Evolutionary conservation across 2,113 vertebrate species (phyloP), one percentile per base, ranked within the genome.

Genomic region (Scomber japonicus): DNA sequence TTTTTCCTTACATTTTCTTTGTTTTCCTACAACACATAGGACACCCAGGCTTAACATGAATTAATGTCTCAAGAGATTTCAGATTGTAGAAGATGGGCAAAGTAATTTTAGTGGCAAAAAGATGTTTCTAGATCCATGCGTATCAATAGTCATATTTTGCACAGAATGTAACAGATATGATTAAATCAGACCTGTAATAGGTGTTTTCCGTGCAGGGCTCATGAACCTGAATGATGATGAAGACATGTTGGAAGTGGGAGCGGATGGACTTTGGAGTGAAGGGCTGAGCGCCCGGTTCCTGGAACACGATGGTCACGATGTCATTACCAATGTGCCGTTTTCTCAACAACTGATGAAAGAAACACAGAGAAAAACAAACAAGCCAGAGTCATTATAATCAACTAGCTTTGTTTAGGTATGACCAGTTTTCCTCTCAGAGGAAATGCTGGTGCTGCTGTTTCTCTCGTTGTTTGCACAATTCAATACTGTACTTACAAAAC

Each of bases 291-390:
- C 96, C 96, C 0, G 96, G 96, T 74, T 98, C 97, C 93, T 98
- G 97, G 94, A 98, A 98, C 90, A 98, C 96, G 83, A 98, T 96
- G 9, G 97, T 98, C 85, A 98, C 96, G 0, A 98, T 98, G 91
- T 98, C 96, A 16, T 98, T 98, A 71, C 97, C 97, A 2, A 98
- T 97, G 89, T 98, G 97, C 50, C 97, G 95, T 66, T 98, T 98
- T 82, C 97, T 93, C 81, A 98, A 92, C 74, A 98, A 86, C 97
- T 98, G 90, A 5, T 12, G 11, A 80, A 8, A 53, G 21, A 83
- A 31, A 79, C 66, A 77, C 16, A 82, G 60, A 75, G 45, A 59
- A 11, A 46, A 57, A 68, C 45, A 48, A 69, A 85, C 35, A 44
- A 72, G 3, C 19, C 10, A 7, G 4, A 48, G 16, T 49, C 11